Base-by-base conservation (phyloP, 1,140 invertebrate species). In the Aphidius ervi region DNA sequence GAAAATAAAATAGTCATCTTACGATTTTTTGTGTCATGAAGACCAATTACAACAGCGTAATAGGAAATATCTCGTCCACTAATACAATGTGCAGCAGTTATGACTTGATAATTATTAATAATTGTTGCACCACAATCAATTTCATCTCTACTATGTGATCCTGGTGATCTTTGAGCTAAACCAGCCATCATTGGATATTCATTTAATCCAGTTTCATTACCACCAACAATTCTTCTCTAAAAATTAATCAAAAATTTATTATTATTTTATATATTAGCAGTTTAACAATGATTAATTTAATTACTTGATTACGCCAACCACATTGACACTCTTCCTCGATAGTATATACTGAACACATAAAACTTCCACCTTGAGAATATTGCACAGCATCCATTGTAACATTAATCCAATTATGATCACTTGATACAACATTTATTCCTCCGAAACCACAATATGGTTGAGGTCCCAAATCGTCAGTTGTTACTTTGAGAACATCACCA, bases 1-100 rank as follows among this genome's bases (percentile, higher is more conserved):
- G 20, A 23, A 49, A 20, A 23, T 49, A 49, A 3, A 7, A 5
- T 23, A 20, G 1, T 20, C 64, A 43, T 49, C 20, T 61, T 52
- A 72, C 71, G 67, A 20, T 63, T 70, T 4, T 48, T 59, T n/a
- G 81, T 61, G 62, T 83, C 74, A 60, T 85, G 81, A 66, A 83
- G 83, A 0, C 86, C 87, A 9, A 86, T 81, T 0, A 87, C 65
- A 4, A 87, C 68, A 0, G 67, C 82, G 0, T 45, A 20, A 9
- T 72, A 42, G 1, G 40, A 37, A 0, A 65, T 1, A 0, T 47
- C 0, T 58, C 66, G 67, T 1, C 63, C 67, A 1, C 6, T 4
- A 4, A 86, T 8, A 66, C 88, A 91, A 68, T 91, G 89, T 1
- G 86, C 88, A 0, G 89, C 89, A 0, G 88, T 86, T 5, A 92